A percentile compares a stretch with the other conserved stretches of the same genome.
Evolutionary conservation across 2,797 vertebrate genomes (phyloP).

Genomic region (Diplodus puntazzo): DNA sequence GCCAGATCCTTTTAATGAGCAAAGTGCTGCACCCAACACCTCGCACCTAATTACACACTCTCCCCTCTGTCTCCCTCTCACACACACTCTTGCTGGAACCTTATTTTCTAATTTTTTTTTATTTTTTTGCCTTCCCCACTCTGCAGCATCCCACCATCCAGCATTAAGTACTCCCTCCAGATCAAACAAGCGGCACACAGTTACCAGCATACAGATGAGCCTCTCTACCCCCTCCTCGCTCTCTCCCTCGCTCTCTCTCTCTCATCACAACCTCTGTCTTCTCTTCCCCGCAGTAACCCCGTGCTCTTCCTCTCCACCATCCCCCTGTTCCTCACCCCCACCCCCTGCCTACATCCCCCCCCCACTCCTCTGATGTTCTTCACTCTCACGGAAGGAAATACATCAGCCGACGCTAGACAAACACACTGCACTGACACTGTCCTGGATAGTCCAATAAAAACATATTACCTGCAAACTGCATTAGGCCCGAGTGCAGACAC

Average conservation of each 20-base stretch:
- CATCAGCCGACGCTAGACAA: conserved; percentile 61
- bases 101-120: conserved; percentile 37
- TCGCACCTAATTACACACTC: conserved; percentile 71
- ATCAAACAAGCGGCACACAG: conserved; percentile 81
- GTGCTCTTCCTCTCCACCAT: conserved; percentile 38
- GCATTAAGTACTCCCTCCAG: conserved; percentile 81
- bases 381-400: conserved; percentile 56
- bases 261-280: conserved; percentile 66
- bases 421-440: conserved; percentile 61
- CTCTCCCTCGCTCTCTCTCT: conserved; percentile 29
- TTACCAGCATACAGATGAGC: conserved; percentile 83
- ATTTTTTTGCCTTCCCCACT: conserved; percentile 62
- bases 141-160: conserved; percentile 74
- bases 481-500: conserved; percentile 58
- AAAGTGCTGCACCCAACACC: conserved; percentile 81
- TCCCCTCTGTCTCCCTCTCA: conserved; percentile 31
- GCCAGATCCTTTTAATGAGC: conserved; percentile 85
- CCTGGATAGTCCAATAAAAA: conserved; percentile 70
- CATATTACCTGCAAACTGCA: conserved; percentile 74
- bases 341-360: not conserved
- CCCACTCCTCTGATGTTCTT: conserved; percentile 48
- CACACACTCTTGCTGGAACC: conserved; percentile 49
- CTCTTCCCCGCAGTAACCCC: conserved; percentile 77
- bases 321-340: conserved; percentile 11
- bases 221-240: conserved; percentile 27